These are phyloP conservation scores for Psettodes erumei DNA, from an alignment of 2,113 vertebrate genomes.

Conservation along the genomic window DNA sequence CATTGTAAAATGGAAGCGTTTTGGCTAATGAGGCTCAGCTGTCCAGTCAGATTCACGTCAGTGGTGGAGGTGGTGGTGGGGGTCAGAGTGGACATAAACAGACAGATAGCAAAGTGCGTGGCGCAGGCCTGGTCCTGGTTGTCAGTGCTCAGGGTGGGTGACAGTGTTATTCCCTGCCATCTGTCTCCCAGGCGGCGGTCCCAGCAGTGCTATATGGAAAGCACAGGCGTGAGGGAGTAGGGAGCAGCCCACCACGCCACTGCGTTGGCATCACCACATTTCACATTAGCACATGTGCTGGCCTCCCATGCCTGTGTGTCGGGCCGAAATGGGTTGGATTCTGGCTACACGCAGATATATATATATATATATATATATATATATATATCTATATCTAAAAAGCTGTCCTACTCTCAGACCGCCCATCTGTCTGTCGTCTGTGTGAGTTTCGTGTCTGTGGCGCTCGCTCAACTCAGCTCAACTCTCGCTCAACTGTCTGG, in stretches of 20 bases:
- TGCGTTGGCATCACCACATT: slow-evolving; percentile 51
- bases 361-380: slow-evolving; percentile 43
- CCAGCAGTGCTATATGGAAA: slow-evolving; percentile 72
- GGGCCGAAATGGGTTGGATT: slow-evolving; percentile 43
- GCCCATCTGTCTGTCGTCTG: slow-evolving; percentile 70
- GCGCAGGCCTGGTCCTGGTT: slow-evolving; percentile 73
- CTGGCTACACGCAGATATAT: slow-evolving; percentile 39
- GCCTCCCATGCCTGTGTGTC: slow-evolving; percentile 45
- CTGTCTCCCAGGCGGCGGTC: slow-evolving; percentile 81
- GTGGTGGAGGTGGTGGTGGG: slow-evolving; percentile 58
- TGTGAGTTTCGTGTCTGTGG: slow-evolving; percentile 60
- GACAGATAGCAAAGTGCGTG: slow-evolving; percentile 70
- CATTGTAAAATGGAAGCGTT: slow-evolving; percentile 66
- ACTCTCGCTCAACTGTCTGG: no score
- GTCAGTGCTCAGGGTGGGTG: slow-evolving; percentile 78
- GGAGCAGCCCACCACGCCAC: slow-evolving; percentile 57
- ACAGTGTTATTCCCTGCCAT: slow-evolving; percentile 82
- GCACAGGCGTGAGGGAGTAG: slow-evolving; percentile 60
- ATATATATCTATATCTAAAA: slow-evolving; percentile 43
- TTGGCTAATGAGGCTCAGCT: slow-evolving; percentile 76
- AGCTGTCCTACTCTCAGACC: slow-evolving; percentile 54
- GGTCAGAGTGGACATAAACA: slow-evolving; percentile 64
- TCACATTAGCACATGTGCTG: slow-evolving; percentile 44
- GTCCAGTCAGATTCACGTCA: slow-evolving; percentile 73
- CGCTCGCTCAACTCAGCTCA: slow-evolving; percentile 36